A percentile compares a stretch with the other conserved stretches of the same genome.
phyloP scores from a whole-genome alignment of 1,140 invertebrate species.

The Micrasema longulum region DNA sequence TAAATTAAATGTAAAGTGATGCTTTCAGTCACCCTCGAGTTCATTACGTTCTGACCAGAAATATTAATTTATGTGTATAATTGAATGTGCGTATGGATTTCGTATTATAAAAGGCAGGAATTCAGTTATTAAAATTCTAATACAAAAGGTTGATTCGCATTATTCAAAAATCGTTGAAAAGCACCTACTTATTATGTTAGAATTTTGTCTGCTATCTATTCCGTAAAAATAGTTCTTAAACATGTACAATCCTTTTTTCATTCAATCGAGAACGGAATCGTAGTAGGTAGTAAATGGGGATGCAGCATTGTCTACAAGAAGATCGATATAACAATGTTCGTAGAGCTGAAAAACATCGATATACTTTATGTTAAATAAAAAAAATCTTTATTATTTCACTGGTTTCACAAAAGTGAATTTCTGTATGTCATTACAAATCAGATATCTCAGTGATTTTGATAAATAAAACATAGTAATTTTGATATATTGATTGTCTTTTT shows the following conservation, averaged over 20 bases:
- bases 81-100: slow-evolving; percentile 3
- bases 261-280: no score
- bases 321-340: no score
- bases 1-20: background rate
- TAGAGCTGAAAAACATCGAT: no score
- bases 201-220: slow-evolving; percentile 8
- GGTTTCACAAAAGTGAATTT: no score
- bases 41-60: slow-evolving; percentile 4
- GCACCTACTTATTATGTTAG: slow-evolving; percentile 1
- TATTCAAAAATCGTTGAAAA: slow-evolving; percentile 3
- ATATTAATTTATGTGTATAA: background rate
- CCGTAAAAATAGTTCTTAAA: no score
- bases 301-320: no score
- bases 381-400: no score
- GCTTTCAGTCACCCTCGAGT: slow-evolving; percentile 7
- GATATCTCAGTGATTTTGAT: background rate
- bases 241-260: no score
- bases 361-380: no score
- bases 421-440: background rate
- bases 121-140: background rate
- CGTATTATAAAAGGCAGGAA: slow-evolving; percentile 1
- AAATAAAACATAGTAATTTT: background rate
- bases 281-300: no score
- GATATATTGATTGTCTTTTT: background rate
- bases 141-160: slow-evolving; percentile 6